Evolutionary conservation across 1,140 invertebrate genomes (phyloP).

Genomic region (Drosophila insularis): DNA sequence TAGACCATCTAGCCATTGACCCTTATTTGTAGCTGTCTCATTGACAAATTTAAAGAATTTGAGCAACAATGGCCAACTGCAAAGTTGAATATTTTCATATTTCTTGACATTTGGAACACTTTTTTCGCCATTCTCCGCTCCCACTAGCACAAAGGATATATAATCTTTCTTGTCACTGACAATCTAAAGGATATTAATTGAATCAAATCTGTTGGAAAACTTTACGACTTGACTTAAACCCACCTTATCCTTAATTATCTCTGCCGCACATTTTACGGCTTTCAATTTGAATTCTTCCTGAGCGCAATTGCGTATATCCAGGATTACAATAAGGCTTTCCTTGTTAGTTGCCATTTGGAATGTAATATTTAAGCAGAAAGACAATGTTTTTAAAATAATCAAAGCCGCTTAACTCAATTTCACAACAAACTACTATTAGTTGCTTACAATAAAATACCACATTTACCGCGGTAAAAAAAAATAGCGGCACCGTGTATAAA

Average conservation of each 20-base stretch:
- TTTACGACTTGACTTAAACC: not conserved
- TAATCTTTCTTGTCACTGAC: slow-evolving; percentile 66
- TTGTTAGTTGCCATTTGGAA: slow-evolving; percentile 56
- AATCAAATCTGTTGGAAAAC: accelerated
- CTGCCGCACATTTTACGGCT: slow-evolving; percentile 55
- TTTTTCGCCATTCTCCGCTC: slow-evolving; percentile 27
- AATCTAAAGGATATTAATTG: slow-evolving; percentile 40
- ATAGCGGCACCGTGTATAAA: too few species aligned
- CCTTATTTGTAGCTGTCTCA: slow-evolving; percentile 41
- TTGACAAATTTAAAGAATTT: slow-evolving; percentile 64
- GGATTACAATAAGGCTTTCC: slow-evolving; percentile 59
- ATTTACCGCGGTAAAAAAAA: not conserved
- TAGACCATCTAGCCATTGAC: slow-evolving; percentile 70
- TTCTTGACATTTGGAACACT: slow-evolving; percentile 44
- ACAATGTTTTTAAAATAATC: not conserved
- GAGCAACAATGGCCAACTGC: slow-evolving; percentile 62
- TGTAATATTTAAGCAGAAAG: not conserved
- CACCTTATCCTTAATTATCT: slow-evolving; percentile 71
- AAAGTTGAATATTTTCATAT: slow-evolving; percentile 27
- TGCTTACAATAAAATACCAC: not conserved
- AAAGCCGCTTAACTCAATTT: slow-evolving; percentile 48
- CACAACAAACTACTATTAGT: slow-evolving; percentile 41
- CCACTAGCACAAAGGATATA: slow-evolving; percentile 74
- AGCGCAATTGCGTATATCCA: slow-evolving; percentile 58
- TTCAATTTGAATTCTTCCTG: slow-evolving; percentile 67